phyloP scores from a whole-genome alignment of 2,888 invertebrate genomes.

The Dryobotodes eremita region DNA sequence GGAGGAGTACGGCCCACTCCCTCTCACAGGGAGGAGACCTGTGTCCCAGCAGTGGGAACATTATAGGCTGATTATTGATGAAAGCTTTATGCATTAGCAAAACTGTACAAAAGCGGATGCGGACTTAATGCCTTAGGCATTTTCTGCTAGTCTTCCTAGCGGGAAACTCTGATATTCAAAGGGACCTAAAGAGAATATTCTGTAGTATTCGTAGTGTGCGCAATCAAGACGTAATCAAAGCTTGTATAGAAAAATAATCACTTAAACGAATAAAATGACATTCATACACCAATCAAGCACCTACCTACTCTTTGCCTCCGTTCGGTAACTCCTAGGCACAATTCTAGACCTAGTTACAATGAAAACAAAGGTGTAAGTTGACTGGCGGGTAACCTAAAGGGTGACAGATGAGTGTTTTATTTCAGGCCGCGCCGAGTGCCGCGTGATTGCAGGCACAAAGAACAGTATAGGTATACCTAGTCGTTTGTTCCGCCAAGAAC shows the following conservation, averaged over 20 bases:
- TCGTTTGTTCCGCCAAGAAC: slow-evolving; percentile 46
- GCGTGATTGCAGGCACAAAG: slow-evolving; percentile 54
- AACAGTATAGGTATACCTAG: slow-evolving; percentile 30
- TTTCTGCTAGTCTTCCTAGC: background rate
- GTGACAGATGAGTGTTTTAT: slow-evolving; percentile 57
- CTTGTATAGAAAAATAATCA: background rate
- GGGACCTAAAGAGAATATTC: background rate
- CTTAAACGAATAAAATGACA: background rate
- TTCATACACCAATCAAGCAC: background rate
- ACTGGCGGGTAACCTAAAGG: slow-evolving; percentile 19
- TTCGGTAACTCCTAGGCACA: background rate
- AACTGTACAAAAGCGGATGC: background rate
- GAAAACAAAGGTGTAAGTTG: slow-evolving; percentile 6
- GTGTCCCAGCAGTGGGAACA: background rate
- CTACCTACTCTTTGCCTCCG: background rate
- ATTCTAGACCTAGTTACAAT: background rate
- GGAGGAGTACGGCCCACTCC: background rate
- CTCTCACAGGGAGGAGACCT: background rate
- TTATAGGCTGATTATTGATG: background rate
- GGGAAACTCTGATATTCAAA: background rate
- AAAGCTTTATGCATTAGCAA: background rate
- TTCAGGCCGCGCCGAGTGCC: slow-evolving; percentile 39
- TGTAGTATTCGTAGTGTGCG: background rate
- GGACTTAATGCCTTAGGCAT: background rate
- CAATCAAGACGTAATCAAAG: background rate